Percentiles rank a stretch among this genome's conserved stretches.
phyloP scores from a whole-genome alignment of 2,797 vertebrate species.

The Erpetoichthys calabaricus region DNA sequence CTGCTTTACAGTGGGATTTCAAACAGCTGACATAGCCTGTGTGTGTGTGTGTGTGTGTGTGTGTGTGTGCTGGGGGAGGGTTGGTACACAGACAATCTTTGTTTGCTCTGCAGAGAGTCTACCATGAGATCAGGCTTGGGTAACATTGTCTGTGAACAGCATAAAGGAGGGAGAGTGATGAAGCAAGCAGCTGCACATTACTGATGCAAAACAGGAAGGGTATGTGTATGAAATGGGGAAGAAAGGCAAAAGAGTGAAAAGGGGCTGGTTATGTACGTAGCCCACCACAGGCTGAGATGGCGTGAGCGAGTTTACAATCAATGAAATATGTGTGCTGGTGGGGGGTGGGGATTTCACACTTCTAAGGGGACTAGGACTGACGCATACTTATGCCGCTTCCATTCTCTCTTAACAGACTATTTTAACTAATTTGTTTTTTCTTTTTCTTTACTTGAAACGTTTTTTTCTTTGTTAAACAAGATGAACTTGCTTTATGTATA shows the following conservation, averaged over 20 bases:
- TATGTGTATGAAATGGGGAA: neutral
- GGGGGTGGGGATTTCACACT: neutral
- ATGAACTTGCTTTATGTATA: too few relatives aligned
- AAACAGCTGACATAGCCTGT: constrained; percentile 2
- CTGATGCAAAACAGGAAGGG: neutral
- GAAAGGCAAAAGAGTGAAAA: too few relatives aligned
- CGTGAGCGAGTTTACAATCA: too few relatives aligned
- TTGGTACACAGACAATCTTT: constrained; percentile 8
- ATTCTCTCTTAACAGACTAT: too few relatives aligned
- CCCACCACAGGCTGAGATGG: too few relatives aligned
- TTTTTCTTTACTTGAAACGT: too few relatives aligned
- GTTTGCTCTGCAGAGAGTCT: constrained; percentile 4
- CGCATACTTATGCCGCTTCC: too few relatives aligned
- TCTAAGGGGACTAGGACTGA: neutral
- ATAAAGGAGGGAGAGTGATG: neutral
- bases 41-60: neutral
- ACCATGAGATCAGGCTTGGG: constrained; percentile 6
- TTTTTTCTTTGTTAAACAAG: too few relatives aligned
- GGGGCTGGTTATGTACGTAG: too few relatives aligned
- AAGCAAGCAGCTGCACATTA: neutral
- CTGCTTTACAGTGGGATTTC: constrained; percentile 1
- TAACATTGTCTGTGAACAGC: neutral
- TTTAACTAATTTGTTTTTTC: too few relatives aligned
- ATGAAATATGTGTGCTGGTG: too few relatives aligned
- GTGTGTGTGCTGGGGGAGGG: constrained; percentile 1